Base-by-base conservation (phyloP, 2,888 invertebrate genomes). In the Trissolcus japonicus region DNA sequence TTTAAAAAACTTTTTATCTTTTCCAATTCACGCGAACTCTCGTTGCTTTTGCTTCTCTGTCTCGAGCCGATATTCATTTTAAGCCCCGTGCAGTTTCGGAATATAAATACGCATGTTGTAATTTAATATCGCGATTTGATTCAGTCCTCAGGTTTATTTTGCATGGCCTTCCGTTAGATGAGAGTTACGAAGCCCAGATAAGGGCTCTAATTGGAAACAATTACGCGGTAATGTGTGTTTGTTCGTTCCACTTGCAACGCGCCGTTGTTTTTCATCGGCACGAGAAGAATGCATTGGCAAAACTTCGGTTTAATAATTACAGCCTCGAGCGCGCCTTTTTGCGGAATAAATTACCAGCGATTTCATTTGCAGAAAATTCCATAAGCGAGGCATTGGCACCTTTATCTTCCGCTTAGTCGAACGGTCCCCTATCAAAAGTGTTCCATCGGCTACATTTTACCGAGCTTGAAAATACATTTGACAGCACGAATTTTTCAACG, bases 1-100 rank as follows among this genome's bases (percentile, higher is more conserved):
- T 83, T 85, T 82, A 84, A 82, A n/a, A 84, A 84, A 83, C 83
- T 84, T 81, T 81, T 83, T 80, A 80, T 81, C 79, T 80, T 81
- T 80, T 76, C 63, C 65, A 79, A 80, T 54, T 66, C 59, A 66
- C 60, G 51, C 73, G 57, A 57, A 69, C 51, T 17, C 16, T 46
- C 46, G 16, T 56, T 66, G 63, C 69, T 68, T 40, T 65, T 40
- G 29, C 7, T 35, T 35, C 35, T 35, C 35, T 35, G 35, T 56
- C 60, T 46, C 56, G 50, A 46, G 46, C 46, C 60, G 66, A 68
- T 69, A 73, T 74, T 71, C 68, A 77, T 73, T 63, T 69, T 48
- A 29, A 14, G 13, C 46, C 25, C 46, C 51, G 46, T 51, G 53
- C 16, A 21, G 53, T 53, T 4, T 25, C 4, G 11, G 9, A 11